Percentiles rank a stretch among this genome's conserved stretches.
phyloP scores from a whole-genome alignment of 2,888 invertebrate genomes.

The Drosophila paucipuncta region DNA sequence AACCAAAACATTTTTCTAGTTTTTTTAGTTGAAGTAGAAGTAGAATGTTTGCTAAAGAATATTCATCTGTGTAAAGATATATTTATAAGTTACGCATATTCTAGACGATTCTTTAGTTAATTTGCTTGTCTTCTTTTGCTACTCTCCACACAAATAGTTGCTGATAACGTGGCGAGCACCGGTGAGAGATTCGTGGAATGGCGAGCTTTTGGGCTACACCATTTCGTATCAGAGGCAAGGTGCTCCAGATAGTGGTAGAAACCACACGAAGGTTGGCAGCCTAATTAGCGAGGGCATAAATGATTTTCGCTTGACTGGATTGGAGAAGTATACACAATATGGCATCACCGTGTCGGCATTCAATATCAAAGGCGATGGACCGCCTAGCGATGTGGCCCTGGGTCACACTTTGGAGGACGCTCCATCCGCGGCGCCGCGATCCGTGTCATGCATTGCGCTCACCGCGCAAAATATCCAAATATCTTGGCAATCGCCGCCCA shows the following conservation, averaged over 20 bases:
- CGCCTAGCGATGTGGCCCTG: conserved; percentile 88
- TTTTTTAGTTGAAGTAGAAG: not conserved
- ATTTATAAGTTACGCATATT: not conserved
- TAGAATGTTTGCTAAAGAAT: not conserved
- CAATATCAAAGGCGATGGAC: conserved; percentile 92
- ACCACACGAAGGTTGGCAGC: conserved; percentile 84
- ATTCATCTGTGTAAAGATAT: not conserved
- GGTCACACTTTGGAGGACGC: conserved; percentile 86
- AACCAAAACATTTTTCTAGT: not conserved
- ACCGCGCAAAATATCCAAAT: conserved; percentile 91
- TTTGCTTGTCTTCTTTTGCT: not conserved
- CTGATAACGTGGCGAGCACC: conserved; percentile 92
- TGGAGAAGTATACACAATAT: conserved; percentile 92
- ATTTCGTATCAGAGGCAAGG: conserved; percentile 87
- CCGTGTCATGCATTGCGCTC: conserved; percentile 89
- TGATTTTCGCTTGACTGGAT: conserved; percentile 88
- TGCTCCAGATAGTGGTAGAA: conserved; percentile 81
- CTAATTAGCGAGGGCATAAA: conserved; percentile 86
- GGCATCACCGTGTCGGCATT: conserved; percentile 92
- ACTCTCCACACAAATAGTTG: conserved; percentile 78
- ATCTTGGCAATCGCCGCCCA: conserved; percentile 89
- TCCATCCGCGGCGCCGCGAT: conserved; percentile 89
- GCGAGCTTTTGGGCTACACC: conserved; percentile 90
- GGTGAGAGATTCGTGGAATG: conserved; percentile 90
- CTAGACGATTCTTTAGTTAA: not conserved